Evolutionary conservation across 2,888 invertebrate genomes (phyloP).

Genomic region (Aelia acuminata): DNA sequence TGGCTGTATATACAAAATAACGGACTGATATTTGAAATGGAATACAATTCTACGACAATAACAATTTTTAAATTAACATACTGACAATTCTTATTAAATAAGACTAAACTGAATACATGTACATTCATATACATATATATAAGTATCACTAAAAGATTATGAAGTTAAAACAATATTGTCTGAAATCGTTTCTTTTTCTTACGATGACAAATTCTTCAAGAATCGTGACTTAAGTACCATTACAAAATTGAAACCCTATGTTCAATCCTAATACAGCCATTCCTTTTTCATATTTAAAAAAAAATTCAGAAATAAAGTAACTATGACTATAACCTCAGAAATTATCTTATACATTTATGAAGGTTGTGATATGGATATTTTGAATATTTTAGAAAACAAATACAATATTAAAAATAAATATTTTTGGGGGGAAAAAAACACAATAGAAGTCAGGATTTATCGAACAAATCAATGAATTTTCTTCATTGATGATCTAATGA

Average conservation of each 20-base stretch:
- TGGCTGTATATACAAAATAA: slow-evolving; percentile 61
- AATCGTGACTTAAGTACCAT: neutral
- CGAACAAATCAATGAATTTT: neutral
- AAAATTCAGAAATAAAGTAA: neutral
- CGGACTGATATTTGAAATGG: slow-evolving; percentile 63
- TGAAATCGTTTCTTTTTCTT: neutral
- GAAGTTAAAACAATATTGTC: slow-evolving; percentile 43
- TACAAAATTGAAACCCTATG: neutral
- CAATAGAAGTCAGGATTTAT: neutral
- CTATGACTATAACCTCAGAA: neutral
- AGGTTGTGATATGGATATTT: neutral
- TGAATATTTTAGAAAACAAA: neutral
- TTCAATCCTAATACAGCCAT: slow-evolving; percentile 4
- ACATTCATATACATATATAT: slow-evolving; percentile 33
- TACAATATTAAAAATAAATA: neutral
- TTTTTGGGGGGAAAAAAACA: neutral
- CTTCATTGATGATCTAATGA: neutral
- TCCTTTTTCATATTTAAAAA: neutral
- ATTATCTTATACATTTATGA: neutral
- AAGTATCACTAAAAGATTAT: slow-evolving; percentile 51
- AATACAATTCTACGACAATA: slow-evolving; percentile 7
- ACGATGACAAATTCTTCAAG: neutral
- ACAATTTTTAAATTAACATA: slow-evolving; percentile 8
- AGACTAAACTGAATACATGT: slow-evolving; percentile 55
- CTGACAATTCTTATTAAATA: slow-evolving; percentile 52